Evolutionary conservation across 2,888 invertebrate genomes (phyloP).

Genomic region (Orthosia gracilis): DNA sequence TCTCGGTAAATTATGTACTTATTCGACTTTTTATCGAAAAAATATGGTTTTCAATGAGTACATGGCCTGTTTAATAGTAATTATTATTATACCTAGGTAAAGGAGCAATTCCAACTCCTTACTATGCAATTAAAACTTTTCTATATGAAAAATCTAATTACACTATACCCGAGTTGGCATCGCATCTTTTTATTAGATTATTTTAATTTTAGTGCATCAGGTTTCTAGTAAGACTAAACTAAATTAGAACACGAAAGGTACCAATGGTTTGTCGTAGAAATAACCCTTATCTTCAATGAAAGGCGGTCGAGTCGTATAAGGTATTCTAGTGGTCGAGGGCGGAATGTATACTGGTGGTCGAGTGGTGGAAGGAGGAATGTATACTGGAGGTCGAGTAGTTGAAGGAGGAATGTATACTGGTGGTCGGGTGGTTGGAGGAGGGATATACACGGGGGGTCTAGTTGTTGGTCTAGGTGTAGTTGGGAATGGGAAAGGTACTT

Average conservation of each 20-base stretch:
- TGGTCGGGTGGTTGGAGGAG: conserved; percentile 45
- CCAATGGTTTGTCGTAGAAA: conserved; percentile 86
- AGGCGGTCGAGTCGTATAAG: conserved; percentile 80
- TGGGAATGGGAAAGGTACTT: conserved; percentile 75
- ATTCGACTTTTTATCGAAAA: background rate
- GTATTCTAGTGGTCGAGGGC: conserved; percentile 64
- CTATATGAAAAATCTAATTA: conserved; percentile 32
- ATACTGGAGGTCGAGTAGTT: conserved; percentile 56
- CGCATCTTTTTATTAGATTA: background rate
- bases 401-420: conserved; percentile 63
- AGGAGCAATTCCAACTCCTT: conserved; percentile 4
- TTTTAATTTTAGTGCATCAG: conserved; percentile 62
- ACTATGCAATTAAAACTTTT: conserved; percentile 26
- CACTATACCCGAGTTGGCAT: conserved; percentile 8
- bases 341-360: conserved; percentile 44
- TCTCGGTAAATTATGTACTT: background rate
- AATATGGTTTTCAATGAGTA: background rate
- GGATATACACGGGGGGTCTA: conserved; percentile 25
- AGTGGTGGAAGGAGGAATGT: conserved; percentile 27
- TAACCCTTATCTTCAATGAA: conserved; percentile 85
- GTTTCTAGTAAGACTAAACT: conserved; percentile 54
- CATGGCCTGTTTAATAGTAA: background rate
- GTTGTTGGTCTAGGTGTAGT: conserved; percentile 54
- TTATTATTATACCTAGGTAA: background rate
- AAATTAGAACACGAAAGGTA: conserved; percentile 86